Percentiles rank a stretch among this genome's conserved stretches.
Conservation (phyloP, 2,888 invertebrate genomes). For the Spodoptera picta region DNA sequence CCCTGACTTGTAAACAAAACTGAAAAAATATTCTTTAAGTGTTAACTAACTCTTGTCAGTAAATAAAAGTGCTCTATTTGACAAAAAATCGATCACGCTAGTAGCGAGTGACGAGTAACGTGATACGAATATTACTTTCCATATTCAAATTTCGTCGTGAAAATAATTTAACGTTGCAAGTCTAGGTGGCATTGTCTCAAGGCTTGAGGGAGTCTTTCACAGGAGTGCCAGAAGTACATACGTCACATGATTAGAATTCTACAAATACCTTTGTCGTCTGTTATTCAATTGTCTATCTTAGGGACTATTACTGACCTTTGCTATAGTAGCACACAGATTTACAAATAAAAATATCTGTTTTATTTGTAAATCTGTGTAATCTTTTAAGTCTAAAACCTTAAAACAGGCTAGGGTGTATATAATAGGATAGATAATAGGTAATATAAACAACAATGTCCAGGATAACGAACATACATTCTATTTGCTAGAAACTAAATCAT, state of each 20-base stretch:
- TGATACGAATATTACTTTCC: constrained; percentile 39
- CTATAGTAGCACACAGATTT: neutral
- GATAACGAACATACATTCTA: no score
- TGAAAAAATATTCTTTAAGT: no score
- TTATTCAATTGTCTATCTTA: constrained; percentile 36
- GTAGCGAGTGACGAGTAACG: constrained; percentile 19
- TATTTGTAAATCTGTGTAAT: no score
- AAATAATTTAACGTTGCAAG: constrained; percentile 55
- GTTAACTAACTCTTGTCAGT: no score
- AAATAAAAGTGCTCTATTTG: no score
- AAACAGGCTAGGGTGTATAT: no score
- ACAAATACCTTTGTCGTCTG: constrained; percentile 7
- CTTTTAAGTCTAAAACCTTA: no score
- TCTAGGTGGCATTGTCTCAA: constrained; percentile 37
- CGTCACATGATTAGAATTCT: constrained; percentile 59
- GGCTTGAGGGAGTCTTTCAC: constrained; percentile 42
- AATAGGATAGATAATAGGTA: no score
- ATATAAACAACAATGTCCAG: no score
- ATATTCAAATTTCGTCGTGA: constrained; percentile 55
- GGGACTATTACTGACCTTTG: constrained; percentile 33
- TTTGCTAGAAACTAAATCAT: no score
- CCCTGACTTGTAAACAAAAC: no score
- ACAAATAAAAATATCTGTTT: no score
- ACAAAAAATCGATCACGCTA: neutral
- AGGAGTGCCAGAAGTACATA: constrained; percentile 51